Evolutionary conservation across 2,888 invertebrate species (phyloP).

Genomic region (Slavum lentiscoides): DNA sequence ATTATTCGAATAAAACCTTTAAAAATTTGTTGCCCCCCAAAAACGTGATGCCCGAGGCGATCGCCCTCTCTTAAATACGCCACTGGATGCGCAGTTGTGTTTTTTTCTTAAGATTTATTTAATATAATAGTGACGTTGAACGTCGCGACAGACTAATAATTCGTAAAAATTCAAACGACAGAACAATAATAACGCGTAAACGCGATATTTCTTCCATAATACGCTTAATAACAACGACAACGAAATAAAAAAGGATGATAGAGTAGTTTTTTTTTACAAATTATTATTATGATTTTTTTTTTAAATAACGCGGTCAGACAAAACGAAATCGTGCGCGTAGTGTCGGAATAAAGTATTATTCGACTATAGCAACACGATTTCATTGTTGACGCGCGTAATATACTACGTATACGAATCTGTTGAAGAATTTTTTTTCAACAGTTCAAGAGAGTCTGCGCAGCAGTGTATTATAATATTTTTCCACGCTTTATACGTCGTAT

Average conservation of each 20-base stretch:
- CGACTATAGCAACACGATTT: constrained; percentile 31
- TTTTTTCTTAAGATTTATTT: too few species aligned
- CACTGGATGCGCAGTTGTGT: too few species aligned
- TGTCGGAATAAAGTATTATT: not conserved
- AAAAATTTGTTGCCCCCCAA: too few species aligned
- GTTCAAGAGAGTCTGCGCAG: not conserved
- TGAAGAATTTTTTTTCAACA: constrained; percentile 13
- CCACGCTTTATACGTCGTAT: not conserved
- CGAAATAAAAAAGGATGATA: constrained; percentile 3
- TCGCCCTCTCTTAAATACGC: too few species aligned
- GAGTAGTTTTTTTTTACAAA: not conserved
- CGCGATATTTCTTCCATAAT: constrained; percentile 14
- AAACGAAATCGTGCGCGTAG: constrained; percentile 42
- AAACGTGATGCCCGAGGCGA: too few species aligned
- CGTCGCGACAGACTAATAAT: too few species aligned
- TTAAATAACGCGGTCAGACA: constrained; percentile 19
- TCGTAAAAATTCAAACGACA: too few species aligned
- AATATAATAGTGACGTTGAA: too few species aligned
- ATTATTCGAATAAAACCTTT: too few species aligned
- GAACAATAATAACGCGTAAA: not conserved
- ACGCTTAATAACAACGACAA: constrained; percentile 11
- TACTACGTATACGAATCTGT: not conserved
- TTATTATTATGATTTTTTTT: not conserved
- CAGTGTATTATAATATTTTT: too few species aligned
- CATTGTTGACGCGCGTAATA: not conserved